phyloP scores from a whole-genome alignment of 2,113 vertebrate species.

The Cacatua alba region DNA sequence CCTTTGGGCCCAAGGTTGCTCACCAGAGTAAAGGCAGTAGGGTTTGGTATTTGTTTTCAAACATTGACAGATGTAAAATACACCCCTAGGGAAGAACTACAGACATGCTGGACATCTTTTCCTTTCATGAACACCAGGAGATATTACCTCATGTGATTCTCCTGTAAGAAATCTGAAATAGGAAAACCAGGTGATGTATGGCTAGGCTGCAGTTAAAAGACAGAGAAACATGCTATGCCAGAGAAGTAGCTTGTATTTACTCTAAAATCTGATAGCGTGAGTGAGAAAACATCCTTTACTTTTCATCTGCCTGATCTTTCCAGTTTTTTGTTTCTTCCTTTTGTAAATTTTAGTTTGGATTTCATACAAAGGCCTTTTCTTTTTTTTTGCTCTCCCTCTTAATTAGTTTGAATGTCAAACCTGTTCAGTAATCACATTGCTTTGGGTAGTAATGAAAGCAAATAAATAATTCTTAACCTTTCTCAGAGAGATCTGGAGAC shows the following conservation, averaged over 20 bases:
- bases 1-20: background rate
- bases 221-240: background rate
- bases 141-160: background rate
- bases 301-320: background rate
- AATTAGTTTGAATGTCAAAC: conserved; percentile 38
- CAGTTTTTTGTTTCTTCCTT: background rate
- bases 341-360: background rate
- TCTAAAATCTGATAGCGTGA: background rate
- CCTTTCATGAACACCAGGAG: background rate
- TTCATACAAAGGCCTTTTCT: background rate
- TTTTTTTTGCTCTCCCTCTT: background rate
- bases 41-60: background rate
- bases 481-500: background rate
- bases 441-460: conserved; percentile 10
- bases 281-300: background rate
- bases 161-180: background rate
- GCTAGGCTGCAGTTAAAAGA: background rate
- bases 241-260: background rate
- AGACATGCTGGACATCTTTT: background rate
- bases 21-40: background rate
- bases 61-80: background rate
- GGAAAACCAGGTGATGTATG: background rate
- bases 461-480: conserved; percentile 49
- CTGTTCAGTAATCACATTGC: background rate
- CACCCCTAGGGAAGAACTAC: background rate